A percentile compares a stretch with the other conserved stretches of the same genome.
phyloP scores from a whole-genome alignment of 1,140 invertebrate genomes.

The Globodera rostochiensis region DNA sequence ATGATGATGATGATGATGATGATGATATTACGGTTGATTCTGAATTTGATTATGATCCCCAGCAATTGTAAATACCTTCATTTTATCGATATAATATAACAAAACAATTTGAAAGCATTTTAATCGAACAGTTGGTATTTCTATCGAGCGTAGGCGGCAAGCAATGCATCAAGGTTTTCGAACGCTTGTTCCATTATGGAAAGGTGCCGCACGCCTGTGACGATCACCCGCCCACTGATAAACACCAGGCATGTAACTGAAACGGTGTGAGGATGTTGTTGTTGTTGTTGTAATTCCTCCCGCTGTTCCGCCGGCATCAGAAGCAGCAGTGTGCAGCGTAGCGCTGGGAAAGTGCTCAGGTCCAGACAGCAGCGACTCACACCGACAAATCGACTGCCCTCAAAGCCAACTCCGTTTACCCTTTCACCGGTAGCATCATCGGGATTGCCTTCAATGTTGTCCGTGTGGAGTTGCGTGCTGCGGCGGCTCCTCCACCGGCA shows the following conservation, averaged over 20 bases:
- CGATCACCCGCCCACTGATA: background rate
- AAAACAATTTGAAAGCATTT: no score
- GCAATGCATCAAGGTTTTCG: background rate
- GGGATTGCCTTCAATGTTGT: no score
- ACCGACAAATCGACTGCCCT: background rate
- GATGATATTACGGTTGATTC: no score
- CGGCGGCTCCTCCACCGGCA: background rate
- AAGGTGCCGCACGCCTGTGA: background rate
- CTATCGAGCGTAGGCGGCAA: background rate
- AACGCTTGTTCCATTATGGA: background rate
- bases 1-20: no score
- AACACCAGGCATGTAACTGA: background rate
- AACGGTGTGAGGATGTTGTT: background rate
- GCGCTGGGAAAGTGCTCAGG: background rate
- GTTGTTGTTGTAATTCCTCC: background rate
- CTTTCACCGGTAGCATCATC: no score
- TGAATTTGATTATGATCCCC: background rate
- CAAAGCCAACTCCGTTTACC: background rate
- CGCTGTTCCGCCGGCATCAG: no score
- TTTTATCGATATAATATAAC: no score
- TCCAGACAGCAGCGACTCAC: background rate
- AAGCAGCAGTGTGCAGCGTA: background rate
- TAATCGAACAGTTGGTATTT: no score
- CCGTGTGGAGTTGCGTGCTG: background rate
- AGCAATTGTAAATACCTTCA: no score